These are phyloP conservation scores for Parasteatoda lunata DNA, from an alignment of 2,888 invertebrate species.

Conservation along the genomic window DNA sequence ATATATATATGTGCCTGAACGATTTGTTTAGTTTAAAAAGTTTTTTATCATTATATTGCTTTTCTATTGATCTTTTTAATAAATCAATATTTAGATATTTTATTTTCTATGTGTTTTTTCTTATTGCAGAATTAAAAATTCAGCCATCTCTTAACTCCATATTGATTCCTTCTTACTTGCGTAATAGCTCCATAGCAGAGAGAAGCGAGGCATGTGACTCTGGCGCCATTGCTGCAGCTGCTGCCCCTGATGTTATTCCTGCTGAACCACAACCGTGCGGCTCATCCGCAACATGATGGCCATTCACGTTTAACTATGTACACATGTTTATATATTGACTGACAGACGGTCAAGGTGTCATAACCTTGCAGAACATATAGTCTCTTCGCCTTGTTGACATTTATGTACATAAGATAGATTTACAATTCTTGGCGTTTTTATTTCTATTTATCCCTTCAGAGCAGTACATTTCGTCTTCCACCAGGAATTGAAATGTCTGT, in stretches of 20 bases:
- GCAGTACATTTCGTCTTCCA: background rate
- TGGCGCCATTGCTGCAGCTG: slow-evolving; percentile 21
- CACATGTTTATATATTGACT: background rate
- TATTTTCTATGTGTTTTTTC: background rate
- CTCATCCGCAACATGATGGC: slow-evolving; percentile 31
- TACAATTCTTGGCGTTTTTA: slow-evolving; percentile 3
- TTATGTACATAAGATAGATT: slow-evolving; percentile 5
- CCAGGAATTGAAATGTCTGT: background rate
- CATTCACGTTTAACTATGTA: background rate
- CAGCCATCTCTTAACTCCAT: slow-evolving; percentile 91
- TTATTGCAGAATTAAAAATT: slow-evolving; percentile 86
- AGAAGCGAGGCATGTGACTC: slow-evolving; percentile 24
- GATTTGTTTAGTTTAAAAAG: background rate
- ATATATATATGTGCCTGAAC: too few relatives aligned
- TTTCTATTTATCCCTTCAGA: slow-evolving; percentile 1
- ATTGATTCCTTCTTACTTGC: slow-evolving; percentile 85
- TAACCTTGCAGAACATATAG: slow-evolving; percentile 2
- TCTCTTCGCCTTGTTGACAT: slow-evolving; percentile 5
- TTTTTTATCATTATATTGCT: background rate
- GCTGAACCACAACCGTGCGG: slow-evolving; percentile 38
- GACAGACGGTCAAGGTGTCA: background rate
- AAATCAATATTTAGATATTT: too few relatives aligned
- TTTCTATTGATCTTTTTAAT: background rate
- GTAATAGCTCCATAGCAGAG: slow-evolving; percentile 54
- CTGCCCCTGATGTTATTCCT: slow-evolving; percentile 31